Evolutionary conservation across 2,113 vertebrate genomes (phyloP).

Genomic region (Marmota monax): DNA sequence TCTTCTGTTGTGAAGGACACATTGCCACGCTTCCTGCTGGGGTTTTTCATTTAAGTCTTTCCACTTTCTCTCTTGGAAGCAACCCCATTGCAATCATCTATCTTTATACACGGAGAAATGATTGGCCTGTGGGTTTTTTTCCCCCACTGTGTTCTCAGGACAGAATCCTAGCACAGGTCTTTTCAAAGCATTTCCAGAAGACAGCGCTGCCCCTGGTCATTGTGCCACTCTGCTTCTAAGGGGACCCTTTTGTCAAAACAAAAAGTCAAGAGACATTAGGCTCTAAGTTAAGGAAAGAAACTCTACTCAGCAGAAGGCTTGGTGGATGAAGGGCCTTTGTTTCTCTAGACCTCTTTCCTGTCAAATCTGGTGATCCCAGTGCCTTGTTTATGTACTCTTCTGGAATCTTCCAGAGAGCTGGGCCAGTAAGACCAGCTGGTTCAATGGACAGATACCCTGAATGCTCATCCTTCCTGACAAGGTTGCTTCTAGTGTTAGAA

Average conservation of each 20-base stretch:
- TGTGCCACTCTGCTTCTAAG: not conserved
- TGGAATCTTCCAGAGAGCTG: not conserved
- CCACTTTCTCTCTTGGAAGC: not conserved
- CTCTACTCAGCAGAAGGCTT: not conserved
- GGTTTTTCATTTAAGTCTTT: not conserved
- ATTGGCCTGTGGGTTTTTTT: not conserved
- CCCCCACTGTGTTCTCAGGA: not conserved
- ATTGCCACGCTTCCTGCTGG: rapidly evolving
- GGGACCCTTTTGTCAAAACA: not conserved
- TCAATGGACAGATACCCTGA: not conserved
- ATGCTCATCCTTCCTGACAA: rapidly evolving
- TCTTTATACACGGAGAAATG: not conserved
- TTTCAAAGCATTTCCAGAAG: not conserved
- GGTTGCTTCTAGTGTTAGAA: no score
- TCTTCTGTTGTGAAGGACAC: not conserved
- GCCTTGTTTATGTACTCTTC: not conserved
- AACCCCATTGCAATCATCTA: not conserved
- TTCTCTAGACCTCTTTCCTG: rapidly evolving
- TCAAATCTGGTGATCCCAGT: not conserved
- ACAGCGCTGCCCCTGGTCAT: not conserved
- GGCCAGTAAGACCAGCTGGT: not conserved
- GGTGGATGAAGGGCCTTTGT: no score
- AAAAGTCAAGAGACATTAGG: not conserved
- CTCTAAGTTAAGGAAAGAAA: not conserved
- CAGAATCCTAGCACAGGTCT: not conserved